Evolutionary conservation across 2,888 invertebrate genomes (phyloP), one percentile per base, ranked within the genome.

Genomic region (Hypomecis atomaria): DNA sequence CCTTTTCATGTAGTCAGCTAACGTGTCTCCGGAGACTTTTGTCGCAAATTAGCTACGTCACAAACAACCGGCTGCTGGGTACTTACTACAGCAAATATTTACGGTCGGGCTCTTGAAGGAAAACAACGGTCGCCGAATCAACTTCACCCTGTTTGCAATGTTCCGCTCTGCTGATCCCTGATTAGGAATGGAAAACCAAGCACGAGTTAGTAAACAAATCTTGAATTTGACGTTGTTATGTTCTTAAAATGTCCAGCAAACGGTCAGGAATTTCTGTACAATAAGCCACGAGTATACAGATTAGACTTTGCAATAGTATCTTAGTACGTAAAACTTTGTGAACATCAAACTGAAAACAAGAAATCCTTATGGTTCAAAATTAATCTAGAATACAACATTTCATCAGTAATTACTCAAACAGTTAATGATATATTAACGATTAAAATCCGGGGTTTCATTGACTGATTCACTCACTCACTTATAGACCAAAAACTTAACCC

Each of bases 111-210:
- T 67, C 66, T 57, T 36, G 60, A 59, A 57, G 61, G 59, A 55
- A 74, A 73, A 72, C 59, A 67, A 70, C 54, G 65, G 66, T 71
- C 66, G 66, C 57, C 59, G 69, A 71, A 73, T 69, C 54, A 69
- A 69, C 67, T 71, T 68, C 48, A 49, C 45, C 70, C 72, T 73
- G 71, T 73, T 72, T 68, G 67, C 64, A 60, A 45, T 66, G 59
- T 70, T 71, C 54, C 58, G 65, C 58, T 69, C 57, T 53, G 66
- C 33, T 55, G 67, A 69, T 63, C 61, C 54, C 50, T 59, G 67
- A 73, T 71, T 52, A 58, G 59, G 59, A 70, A 58, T 71, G 55
- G 58, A 60, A 61, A 69, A 62, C 64, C 54, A 53, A 38, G 50
- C 11, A 43, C 33, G 66, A 44, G 59, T 63, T 33, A 53, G 13